Evolutionary conservation across 2,888 invertebrate genomes (phyloP).

Genomic region (Stenotaenia linearis): DNA sequence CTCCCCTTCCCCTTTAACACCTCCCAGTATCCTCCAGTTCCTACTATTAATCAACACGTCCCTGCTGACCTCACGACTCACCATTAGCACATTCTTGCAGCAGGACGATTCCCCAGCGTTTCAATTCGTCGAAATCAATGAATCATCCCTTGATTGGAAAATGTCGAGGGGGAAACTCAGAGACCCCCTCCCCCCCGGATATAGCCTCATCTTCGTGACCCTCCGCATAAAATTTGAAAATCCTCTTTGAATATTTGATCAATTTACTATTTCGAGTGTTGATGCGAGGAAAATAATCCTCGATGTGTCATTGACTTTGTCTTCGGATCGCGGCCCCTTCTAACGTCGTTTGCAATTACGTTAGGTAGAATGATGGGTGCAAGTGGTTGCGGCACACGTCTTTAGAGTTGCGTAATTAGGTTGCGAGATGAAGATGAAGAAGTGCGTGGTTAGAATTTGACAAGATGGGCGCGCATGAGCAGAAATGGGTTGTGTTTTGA

Average conservation of each 20-base stretch:
- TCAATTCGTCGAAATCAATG: not conserved
- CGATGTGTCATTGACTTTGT: slow-evolving; percentile 6
- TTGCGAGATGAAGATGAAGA: not conserved
- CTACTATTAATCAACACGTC: not conserved
- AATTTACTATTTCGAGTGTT: not conserved
- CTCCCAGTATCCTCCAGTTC: no score
- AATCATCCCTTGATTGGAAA: slow-evolving; percentile 15
- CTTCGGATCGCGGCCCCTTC: not conserved
- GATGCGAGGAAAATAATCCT: not conserved
- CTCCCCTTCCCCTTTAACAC: no score
- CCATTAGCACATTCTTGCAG: slow-evolving; percentile 9
- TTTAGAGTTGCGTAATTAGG: not conserved
- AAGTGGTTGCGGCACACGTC: not conserved
- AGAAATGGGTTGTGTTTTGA: not conserved
- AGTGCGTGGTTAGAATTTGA: not conserved
- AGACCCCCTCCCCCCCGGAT: no score
- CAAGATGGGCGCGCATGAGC: not conserved
- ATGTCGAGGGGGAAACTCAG: not conserved
- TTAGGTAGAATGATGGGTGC: not conserved
- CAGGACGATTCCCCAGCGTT: not conserved
- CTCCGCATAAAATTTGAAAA: not conserved
- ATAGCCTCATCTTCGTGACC: not conserved
- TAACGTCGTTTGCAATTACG: not conserved
- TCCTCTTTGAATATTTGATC: not conserved
- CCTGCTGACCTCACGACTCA: not conserved